Percentiles rank a stretch among this genome's conserved stretches.
These are phyloP conservation scores for Drosophila crucigera DNA, from an alignment of 2,888 invertebrate species.

Conservation along the genomic window DNA sequence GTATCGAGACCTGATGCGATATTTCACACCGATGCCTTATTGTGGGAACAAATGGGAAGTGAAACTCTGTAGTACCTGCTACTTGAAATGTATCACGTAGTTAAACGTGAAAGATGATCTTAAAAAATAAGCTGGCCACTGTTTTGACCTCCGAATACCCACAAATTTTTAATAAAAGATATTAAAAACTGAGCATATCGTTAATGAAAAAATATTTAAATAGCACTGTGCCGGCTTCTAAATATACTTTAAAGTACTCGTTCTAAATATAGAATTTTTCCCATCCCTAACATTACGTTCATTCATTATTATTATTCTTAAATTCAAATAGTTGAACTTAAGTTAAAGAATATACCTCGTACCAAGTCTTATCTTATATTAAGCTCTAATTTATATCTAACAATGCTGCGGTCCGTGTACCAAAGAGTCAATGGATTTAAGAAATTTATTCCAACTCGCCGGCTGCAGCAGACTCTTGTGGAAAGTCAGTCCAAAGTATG, in stretches of 20 bases:
- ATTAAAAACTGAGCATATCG: background rate
- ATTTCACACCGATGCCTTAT: background rate
- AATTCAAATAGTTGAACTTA: background rate
- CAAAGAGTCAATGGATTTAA: slow-evolving; percentile 46
- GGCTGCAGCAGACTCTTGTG: slow-evolving; percentile 60
- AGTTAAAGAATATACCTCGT: background rate
- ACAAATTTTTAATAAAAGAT: background rate
- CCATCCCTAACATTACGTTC: slow-evolving; percentile 14
- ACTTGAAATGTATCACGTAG: background rate
- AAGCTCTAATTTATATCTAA: background rate
- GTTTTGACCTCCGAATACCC: background rate
- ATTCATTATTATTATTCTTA: background rate
- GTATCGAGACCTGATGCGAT: background rate
- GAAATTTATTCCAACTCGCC: slow-evolving; percentile 41
- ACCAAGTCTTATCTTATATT: background rate
- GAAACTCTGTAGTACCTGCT: background rate
- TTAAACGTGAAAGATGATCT: background rate
- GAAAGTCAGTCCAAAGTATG: slow-evolving; percentile 54
- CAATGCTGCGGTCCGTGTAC: slow-evolving; percentile 53
- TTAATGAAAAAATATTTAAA: background rate
- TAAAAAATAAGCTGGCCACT: background rate
- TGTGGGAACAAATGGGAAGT: background rate
- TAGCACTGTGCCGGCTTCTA: background rate
- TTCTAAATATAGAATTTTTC: background rate
- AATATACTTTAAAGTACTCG: slow-evolving; percentile 5